Conservation (phyloP, 2,888 invertebrate genomes). For the Brachyopa scutellaris region DNA sequence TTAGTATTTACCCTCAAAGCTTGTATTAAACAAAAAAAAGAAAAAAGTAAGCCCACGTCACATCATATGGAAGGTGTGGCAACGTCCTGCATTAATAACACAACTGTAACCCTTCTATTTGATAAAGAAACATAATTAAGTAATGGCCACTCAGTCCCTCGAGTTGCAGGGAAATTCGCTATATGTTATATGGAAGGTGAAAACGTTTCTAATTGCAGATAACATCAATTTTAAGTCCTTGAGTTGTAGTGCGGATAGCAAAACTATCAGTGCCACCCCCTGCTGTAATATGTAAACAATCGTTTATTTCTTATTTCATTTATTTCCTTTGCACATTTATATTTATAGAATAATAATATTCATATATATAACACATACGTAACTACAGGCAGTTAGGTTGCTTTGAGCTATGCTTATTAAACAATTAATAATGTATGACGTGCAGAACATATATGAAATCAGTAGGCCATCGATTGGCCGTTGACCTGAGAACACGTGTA, state of each 20-base stretch:
- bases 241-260: slow-evolving; percentile 42
- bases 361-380: too few relatives aligned
- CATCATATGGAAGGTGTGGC: slow-evolving; percentile 63
- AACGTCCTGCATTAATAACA: slow-evolving; percentile 67
- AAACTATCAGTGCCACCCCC: slow-evolving; percentile 32
- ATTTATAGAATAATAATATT: not conserved
- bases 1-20: slow-evolving; percentile 64
- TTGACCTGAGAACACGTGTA: too few relatives aligned
- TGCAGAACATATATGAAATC: too few relatives aligned
- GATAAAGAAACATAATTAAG: slow-evolving; percentile 71
- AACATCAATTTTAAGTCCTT: slow-evolving; percentile 61
- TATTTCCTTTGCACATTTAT: not conserved
- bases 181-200: slow-evolving; percentile 48
- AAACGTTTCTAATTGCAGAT: slow-evolving; percentile 66
- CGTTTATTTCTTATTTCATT: slow-evolving; percentile 25
- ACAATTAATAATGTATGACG: too few relatives aligned
- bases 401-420: too few relatives aligned
- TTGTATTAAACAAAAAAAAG: slow-evolving; percentile 57
- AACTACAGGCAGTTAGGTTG: too few relatives aligned
- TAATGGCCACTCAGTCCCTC: slow-evolving; percentile 62
- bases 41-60: slow-evolving; percentile 47
- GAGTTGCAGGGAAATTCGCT: slow-evolving; percentile 43
- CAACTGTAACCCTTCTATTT: slow-evolving; percentile 71
- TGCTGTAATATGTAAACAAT: slow-evolving; percentile 23
- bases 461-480: too few relatives aligned